A percentile compares a stretch with the other conserved stretches of the same genome.
Conservation (phyloP, 1,140 invertebrate genomes). For the Pseudomyrmex concolor region DNA sequence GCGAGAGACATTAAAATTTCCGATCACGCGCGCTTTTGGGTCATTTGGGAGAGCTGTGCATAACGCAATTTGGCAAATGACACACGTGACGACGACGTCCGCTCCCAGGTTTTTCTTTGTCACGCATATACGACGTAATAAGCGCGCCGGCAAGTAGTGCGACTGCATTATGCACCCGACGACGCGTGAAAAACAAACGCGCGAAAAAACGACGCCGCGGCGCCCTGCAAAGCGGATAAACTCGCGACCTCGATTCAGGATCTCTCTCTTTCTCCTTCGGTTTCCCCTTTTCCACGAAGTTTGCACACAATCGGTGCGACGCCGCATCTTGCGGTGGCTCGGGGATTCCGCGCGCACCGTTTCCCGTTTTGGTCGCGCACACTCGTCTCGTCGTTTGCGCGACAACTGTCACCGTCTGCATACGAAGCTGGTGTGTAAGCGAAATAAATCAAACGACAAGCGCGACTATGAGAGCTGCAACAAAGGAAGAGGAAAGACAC, state of each 20-base stretch:
- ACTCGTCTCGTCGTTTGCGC: too few relatives aligned
- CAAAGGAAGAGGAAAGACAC: too few relatives aligned
- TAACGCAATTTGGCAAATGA: conserved; percentile 43
- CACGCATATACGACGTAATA: conserved; percentile 39
- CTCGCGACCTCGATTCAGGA: background rate
- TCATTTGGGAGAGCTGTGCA: background rate
- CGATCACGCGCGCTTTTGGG: background rate
- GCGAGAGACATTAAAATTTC: background rate
- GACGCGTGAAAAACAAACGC: background rate
- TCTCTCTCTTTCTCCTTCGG: background rate
- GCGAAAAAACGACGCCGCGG: too few relatives aligned
- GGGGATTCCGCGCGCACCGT: background rate
- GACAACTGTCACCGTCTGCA: too few relatives aligned
- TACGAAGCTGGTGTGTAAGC: too few relatives aligned
- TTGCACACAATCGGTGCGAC: too few relatives aligned
- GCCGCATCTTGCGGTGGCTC: background rate
- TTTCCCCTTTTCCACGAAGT: background rate
- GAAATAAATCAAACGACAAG: too few relatives aligned
- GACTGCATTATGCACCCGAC: conserved; percentile 28
- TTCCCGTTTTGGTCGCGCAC: background rate
- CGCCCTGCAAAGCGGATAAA: conserved; percentile 39
- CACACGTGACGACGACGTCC: conserved; percentile 21
- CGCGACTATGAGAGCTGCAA: too few relatives aligned
- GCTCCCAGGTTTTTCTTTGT: conserved; percentile 42
- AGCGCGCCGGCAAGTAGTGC: conserved; percentile 9